Conservation (phyloP, 2,113 vertebrate species). For the Lepus timidus region DNA sequence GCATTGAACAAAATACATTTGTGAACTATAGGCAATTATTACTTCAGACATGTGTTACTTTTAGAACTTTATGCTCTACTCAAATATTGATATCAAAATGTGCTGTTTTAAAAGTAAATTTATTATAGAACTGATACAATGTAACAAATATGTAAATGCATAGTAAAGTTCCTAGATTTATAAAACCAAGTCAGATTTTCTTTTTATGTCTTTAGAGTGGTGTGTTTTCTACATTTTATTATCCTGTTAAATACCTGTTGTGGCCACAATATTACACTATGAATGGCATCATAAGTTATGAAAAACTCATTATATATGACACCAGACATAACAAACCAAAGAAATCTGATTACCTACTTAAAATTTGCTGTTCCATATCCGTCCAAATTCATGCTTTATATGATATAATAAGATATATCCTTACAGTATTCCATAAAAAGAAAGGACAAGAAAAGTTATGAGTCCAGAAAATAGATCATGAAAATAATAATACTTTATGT, state of each 20-base stretch:
- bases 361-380: neutral
- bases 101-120: constrained; percentile 16
- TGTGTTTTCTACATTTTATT: constrained; percentile 47
- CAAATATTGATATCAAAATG: neutral
- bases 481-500: constrained; percentile 19
- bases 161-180: neutral
- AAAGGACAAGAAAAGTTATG: neutral
- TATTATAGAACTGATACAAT: neutral
- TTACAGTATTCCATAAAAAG: neutral
- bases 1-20: neutral
- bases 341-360: neutral
- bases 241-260: constrained; percentile 40
- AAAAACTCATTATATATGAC: constrained; percentile 40
- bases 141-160: neutral
- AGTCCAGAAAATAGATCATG: neutral
- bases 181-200: neutral
- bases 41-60: neutral
- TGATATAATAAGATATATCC: neutral
- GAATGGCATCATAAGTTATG: neutral
- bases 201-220: constrained; percentile 6
- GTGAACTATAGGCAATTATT: neutral
- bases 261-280: neutral
- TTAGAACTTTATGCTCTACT: constrained; percentile 8
- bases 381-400: neutral
- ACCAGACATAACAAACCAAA: neutral